Evolutionary conservation across 1,140 invertebrate genomes (phyloP).

Genomic region (Plutomurus gul): DNA sequence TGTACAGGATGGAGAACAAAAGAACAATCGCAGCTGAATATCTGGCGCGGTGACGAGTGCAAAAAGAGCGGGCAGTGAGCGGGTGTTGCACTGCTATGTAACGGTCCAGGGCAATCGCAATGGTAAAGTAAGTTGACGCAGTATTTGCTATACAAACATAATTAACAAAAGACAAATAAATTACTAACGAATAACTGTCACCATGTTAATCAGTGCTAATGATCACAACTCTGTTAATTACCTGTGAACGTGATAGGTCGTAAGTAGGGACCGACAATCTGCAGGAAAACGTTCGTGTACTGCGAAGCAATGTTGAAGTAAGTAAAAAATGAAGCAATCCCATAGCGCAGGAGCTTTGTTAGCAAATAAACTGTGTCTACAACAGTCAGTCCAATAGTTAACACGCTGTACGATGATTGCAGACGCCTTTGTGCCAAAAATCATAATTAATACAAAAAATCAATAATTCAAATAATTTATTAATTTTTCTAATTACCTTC

Average conservation of each 20-base stretch:
- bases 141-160: constrained; percentile 34
- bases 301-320: neutral
- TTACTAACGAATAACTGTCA: neutral
- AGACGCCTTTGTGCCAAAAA: constrained; percentile 5
- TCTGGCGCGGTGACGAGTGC: neutral
- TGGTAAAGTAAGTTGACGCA: constrained; percentile 39
- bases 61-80: neutral
- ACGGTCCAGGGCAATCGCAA: constrained; percentile 41
- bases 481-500: too few species aligned
- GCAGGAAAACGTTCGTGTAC: constrained; percentile 35
- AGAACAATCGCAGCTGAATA: neutral
- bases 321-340: constrained; percentile 8
- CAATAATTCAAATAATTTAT: too few species aligned
- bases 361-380: constrained; percentile 40
- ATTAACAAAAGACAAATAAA: neutral
- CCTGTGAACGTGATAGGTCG: constrained; percentile 41
- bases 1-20: constrained; percentile 35
- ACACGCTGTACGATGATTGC: constrained; percentile 32
- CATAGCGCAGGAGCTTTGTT: constrained; percentile 33
- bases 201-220: neutral
- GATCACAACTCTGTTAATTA: neutral
- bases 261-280: constrained; percentile 33
- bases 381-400: constrained; percentile 27
- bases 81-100: constrained; percentile 32
- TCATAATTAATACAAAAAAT: too few species aligned